Conservation (phyloP, 2,113 vertebrate genomes). For the Casuarius casuarius region DNA sequence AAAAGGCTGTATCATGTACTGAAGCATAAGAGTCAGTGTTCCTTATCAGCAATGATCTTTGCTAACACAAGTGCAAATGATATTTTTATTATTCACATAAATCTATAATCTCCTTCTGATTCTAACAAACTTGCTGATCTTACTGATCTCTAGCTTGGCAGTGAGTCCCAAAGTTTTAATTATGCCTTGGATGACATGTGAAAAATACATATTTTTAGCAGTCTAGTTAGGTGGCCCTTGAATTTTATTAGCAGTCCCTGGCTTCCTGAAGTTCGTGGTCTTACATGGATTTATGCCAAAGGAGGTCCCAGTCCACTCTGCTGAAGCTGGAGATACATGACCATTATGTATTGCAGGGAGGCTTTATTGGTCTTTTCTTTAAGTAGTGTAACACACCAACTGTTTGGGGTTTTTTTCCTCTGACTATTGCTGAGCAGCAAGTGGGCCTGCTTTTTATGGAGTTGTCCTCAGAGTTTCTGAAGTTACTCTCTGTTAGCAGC, state of each 20-base stretch:
- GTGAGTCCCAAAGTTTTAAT: neutral
- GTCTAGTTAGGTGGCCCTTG: neutral
- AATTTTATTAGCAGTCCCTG: neutral
- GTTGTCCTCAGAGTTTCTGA: neutral
- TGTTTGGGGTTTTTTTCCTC: neutral
- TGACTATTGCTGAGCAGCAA: neutral
- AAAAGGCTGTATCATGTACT: neutral
- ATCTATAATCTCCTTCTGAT: neutral
- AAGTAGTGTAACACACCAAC: neutral
- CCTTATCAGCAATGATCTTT: neutral
- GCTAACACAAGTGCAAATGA: neutral
- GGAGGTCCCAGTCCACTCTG: neutral
- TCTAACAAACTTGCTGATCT: neutral
- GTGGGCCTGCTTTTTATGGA: neutral
- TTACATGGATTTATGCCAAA: neutral
- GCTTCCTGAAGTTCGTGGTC: neutral
- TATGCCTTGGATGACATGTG: neutral
- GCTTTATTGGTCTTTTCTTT: neutral
- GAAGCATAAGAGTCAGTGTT: neutral
- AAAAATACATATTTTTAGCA: neutral
- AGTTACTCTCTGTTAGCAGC: neutral
- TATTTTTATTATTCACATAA: neutral
- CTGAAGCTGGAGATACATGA: neutral
- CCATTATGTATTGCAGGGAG: neutral
- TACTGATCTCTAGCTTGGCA: neutral